Conservation (phyloP, 1,140 invertebrate genomes). For the Euwallacea fornicatus region DNA sequence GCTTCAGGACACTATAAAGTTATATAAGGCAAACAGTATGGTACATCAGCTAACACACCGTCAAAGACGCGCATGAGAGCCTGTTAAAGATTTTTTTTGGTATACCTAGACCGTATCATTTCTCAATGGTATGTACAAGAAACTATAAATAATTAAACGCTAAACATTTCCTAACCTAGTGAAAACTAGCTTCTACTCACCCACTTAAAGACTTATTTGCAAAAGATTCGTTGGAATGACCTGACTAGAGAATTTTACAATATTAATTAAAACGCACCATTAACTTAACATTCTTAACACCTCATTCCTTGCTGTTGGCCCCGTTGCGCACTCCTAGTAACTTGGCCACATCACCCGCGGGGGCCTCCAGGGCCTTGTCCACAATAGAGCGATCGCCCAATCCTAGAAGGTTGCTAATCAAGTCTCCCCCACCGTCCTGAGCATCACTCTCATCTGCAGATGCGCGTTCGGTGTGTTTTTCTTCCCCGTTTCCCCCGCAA, state of each 20-base stretch:
- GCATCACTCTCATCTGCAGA: conserved; percentile 53
- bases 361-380: conserved; percentile 79
- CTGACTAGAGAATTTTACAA: conserved; percentile 46
- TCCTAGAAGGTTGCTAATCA: conserved; percentile 87
- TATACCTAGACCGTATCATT: conserved; percentile 50
- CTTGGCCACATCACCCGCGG: conserved; percentile 85
- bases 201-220: conserved; percentile 6
- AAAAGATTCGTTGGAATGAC: conserved; percentile 45
- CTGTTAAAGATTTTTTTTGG: conserved; percentile 40
- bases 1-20: conserved; percentile 21
- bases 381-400: conserved; percentile 84
- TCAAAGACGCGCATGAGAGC: neutral
- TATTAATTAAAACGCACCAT: conserved; percentile 26
- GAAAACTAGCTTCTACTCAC: conserved; percentile 46
- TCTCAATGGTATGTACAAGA: conserved; percentile 44
- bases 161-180: conserved; percentile 19
- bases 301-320: conserved; percentile 40
- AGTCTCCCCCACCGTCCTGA: conserved; percentile 64
- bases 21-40: conserved; percentile 25
- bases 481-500: conserved; percentile 50
- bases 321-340: conserved; percentile 76
- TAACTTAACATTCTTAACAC: conserved; percentile 28
- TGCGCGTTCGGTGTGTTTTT: conserved; percentile 52
- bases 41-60: conserved; percentile 15
- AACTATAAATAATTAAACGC: conserved; percentile 34